phyloP scores from a whole-genome alignment of 2,797 vertebrate genomes.

The Arrhamphus sclerolepis region DNA sequence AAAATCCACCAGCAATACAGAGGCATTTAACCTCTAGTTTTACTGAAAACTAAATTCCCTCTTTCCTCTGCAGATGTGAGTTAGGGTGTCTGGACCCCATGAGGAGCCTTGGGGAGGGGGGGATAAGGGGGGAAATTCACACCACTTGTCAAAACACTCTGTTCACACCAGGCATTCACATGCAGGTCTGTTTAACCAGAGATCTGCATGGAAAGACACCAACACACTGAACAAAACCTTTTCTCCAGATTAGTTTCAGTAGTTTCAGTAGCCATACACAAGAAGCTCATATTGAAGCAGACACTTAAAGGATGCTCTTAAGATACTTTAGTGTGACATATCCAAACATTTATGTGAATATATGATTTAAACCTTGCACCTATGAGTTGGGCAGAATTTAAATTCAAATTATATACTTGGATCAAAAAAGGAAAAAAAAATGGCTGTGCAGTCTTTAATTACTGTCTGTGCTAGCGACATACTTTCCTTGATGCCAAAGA shows the following conservation, averaged over 20 bases:
- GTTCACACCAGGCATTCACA: background rate
- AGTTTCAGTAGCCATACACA: background rate
- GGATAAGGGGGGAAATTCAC: slow-evolving; percentile 22
- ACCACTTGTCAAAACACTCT: slow-evolving; percentile 53
- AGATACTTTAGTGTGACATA: too few relatives aligned
- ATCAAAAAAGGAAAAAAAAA: too few relatives aligned
- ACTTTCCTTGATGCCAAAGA: too few relatives aligned
- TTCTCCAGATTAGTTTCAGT: background rate
- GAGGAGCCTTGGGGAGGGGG: background rate
- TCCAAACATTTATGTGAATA: background rate
- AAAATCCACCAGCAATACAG: background rate
- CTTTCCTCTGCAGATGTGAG: slow-evolving; percentile 13
- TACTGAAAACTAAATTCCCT: slow-evolving; percentile 12
- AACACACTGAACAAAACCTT: background rate
- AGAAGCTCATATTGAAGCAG: background rate
- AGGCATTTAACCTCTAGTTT: background rate
- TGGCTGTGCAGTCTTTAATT: too few relatives aligned
- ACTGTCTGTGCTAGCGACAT: too few relatives aligned
- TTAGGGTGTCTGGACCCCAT: slow-evolving; percentile 21
- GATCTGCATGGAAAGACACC: slow-evolving; percentile 13
- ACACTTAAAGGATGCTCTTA: background rate
- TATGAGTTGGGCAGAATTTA: too few relatives aligned
- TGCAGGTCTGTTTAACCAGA: background rate
- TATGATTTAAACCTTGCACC: too few relatives aligned
- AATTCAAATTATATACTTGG: too few relatives aligned